Base-by-base conservation (phyloP, 2,113 vertebrate genomes). In the Tragelaphus scriptus region DNA sequence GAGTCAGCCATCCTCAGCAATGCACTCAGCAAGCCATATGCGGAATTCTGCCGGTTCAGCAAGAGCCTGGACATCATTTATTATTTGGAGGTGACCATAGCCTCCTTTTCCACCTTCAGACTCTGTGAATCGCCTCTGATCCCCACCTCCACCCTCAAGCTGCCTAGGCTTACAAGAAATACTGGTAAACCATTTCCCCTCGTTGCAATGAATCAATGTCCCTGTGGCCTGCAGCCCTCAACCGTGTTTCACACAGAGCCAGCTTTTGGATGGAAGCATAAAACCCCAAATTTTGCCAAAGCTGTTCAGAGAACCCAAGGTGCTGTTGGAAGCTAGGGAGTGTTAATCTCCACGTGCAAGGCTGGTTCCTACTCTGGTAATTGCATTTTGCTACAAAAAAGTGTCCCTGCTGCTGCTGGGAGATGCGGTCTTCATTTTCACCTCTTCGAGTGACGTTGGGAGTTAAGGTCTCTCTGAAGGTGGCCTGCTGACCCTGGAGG, bases 91-190 rank as follows among this genome's bases (percentile, higher is more conserved):
- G 92, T 97, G 96, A 90, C 59, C 59, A 63, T 28, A 71, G 96
- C 91, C 88, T 92, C 90, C 85, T 96, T 97, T 79, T 90, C 68
- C 95, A 97, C 58, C 95, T 95, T 86, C 94, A 55, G 26, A 88
- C 80, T 88, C 68, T 77, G 94, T 56, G 75, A 92, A 88, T 90
- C 96, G 90, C 86, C 77, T 96, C 65, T 88, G 90, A 96, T 90
- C 59, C 88, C 92, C 85, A 90, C 81, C 90, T 92, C 92, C 71
- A 23, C 77, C 85, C 36, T 61, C 65, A 32, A 88, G 94, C 90
- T 96, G 81, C 94, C 92, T 82, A 30, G 90, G 59, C 92, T 96
- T 95, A 88, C 85, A 95, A 93, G 92, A 96, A 97, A 92, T 91
- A 68, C 68, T 59, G 68, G 65, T 88, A 94, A 98, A 96, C 98